A percentile compares a stretch with the other conserved stretches of the same genome.
Conservation (phyloP, 1,140 invertebrate species). For the Drosophila simulans region DNA sequence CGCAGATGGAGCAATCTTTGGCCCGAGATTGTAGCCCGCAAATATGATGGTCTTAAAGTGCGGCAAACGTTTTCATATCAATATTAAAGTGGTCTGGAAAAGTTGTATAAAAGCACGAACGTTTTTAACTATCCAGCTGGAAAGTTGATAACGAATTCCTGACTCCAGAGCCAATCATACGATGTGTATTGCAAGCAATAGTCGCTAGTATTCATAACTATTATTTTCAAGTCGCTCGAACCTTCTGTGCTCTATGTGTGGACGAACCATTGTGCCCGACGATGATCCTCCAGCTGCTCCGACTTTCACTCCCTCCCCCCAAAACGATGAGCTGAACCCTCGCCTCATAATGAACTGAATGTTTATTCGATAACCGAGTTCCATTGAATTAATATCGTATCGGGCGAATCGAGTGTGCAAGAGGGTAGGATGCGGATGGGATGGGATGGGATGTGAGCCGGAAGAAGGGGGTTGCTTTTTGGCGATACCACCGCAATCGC, state of each 20-base stretch:
- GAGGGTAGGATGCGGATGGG: neutral
- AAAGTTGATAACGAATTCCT: no score
- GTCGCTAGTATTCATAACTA: no score
- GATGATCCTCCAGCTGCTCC: no score
- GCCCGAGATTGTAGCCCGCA: neutral
- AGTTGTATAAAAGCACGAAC: neutral
- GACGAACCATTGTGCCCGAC: no score
- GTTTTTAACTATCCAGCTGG: neutral
- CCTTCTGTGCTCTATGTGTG: no score
- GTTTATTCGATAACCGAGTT: conserved; percentile 10
- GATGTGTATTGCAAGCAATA: no score
- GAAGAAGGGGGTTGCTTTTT: conserved; percentile 18
- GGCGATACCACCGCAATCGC: conserved; percentile 26
- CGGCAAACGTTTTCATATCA: neutral
- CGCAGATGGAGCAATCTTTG: conserved; percentile 4
- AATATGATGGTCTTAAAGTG: conserved; percentile 2
- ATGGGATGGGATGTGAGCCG: neutral
- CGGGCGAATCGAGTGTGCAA: neutral
- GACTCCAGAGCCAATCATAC: no score
- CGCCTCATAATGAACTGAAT: neutral
- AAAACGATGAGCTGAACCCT: neutral
- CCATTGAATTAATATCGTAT: conserved; percentile 11
- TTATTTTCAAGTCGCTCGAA: no score
- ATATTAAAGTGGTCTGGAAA: neutral
- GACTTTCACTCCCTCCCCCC: neutral